Evolutionary conservation across 2,113 vertebrate genomes (phyloP).

Genomic region (Pygoscelis antarcticus): DNA sequence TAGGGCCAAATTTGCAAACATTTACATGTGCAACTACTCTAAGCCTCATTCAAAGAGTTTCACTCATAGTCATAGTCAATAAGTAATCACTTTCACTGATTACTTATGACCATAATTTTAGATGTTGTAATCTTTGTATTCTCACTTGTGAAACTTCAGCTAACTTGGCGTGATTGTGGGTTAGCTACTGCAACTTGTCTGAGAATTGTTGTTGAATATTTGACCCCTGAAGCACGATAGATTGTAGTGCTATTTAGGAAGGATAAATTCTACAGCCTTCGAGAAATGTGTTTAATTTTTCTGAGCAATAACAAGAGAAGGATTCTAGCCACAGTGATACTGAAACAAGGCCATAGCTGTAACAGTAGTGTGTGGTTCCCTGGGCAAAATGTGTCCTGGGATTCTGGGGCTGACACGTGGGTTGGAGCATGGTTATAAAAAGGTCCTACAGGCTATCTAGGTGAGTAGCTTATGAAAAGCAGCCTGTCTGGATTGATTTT

Average conservation of each 20-base stretch:
- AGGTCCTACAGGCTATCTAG: background rate
- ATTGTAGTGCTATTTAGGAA: background rate
- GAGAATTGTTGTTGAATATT: background rate
- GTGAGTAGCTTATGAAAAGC: background rate
- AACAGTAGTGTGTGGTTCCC: background rate
- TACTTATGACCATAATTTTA: background rate
- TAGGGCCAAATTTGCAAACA: background rate
- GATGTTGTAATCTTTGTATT: background rate
- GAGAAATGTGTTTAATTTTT: background rate
- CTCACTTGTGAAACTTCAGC: background rate
- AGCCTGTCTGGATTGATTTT: background rate
- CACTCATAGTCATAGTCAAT: background rate
- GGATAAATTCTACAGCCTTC: background rate
- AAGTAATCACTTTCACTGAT: background rate
- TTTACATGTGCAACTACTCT: background rate
- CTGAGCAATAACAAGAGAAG: background rate
- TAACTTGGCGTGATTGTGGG: background rate
- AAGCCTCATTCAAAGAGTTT: background rate
- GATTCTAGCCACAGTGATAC: background rate
- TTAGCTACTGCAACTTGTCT: background rate
- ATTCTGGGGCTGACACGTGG: background rate
- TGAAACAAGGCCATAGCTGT: background rate
- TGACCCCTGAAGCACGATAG: background rate
- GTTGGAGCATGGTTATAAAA: background rate
- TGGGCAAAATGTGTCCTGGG: background rate